Evolutionary conservation across 2,888 invertebrate species (phyloP), one percentile per base, ranked within the genome.

Genomic region (Cheilosia urbana): DNA sequence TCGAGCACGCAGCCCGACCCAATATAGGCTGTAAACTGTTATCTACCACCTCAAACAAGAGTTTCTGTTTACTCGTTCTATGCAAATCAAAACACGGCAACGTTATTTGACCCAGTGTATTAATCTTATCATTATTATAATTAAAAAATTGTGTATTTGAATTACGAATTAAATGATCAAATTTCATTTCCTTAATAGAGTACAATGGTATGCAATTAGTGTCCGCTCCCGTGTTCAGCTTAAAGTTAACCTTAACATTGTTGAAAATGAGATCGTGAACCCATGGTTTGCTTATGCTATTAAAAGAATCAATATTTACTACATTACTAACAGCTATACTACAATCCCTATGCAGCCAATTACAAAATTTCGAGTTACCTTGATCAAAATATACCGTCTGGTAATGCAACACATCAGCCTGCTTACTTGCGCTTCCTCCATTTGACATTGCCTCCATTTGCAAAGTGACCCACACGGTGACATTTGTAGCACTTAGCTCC

Each of bases 151-250:
- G 57, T 4, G 49, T 79, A 34, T 51, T 65, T 19, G 71, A 66
- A 11, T 60, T 66, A 40, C 30, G 13, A 77, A 77, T 60, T 60
- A 68, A 53, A 58, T 58, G 55, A 15, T 34, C 2, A 51, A 27
- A 68, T 11, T 68, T 71, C 42, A 84, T 58, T 83, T 72, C 49
- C 27, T 71, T 53, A 19, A 77, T 47, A 17, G 45, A 58, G 37
- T 72, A 63, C 24, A 77, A n/a, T 13, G 77, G 72, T 34, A 83
- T 17, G 27, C 82, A 83, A 53, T 53, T 77, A 4, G 65, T 63
- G 30, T 83, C 77, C 42, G 81, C 75, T 37, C 81, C 76, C 40
- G 76, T 65, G 76, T 82, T 65, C 55, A 76, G 37, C 53, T 82
- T 77, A 58, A 72, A 77, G 17, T 58, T 77, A 27, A 83, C 65